These are phyloP conservation scores for Stegostoma tigrinum DNA, from an alignment of 2,113 vertebrate species.

Conservation along the genomic window DNA sequence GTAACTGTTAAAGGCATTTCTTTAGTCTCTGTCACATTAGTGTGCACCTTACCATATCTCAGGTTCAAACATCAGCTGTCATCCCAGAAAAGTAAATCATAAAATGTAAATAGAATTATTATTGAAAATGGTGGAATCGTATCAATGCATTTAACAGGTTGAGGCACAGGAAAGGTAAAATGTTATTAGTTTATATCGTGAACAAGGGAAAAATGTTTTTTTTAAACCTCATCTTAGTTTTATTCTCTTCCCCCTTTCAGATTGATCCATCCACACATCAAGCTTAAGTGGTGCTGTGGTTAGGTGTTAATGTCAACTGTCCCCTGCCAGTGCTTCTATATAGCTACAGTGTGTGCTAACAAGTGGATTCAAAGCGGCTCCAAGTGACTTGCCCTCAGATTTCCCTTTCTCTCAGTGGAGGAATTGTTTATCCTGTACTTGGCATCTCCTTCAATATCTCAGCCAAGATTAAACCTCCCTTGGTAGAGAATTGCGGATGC, in stretches of 20 bases:
- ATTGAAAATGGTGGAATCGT: neutral
- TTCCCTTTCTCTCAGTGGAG: neutral
- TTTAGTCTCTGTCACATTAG: neutral
- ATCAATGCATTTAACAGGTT: neutral
- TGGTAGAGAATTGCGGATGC: neutral
- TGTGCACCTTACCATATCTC: neutral
- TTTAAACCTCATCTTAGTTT: neutral
- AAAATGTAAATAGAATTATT: neutral
- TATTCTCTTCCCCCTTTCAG: neutral
- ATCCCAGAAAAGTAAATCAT: neutral
- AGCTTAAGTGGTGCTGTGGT: neutral
- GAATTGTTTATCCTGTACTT: neutral
- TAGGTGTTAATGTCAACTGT: neutral
- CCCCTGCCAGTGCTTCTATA: neutral
- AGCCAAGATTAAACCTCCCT: neutral
- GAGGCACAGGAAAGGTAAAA: neutral
- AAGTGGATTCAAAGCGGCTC: neutral
- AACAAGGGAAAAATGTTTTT: neutral
- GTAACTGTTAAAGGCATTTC: neutral
- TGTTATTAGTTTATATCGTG: neutral
- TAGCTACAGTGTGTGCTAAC: neutral
- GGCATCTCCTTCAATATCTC: neutral
- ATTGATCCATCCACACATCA: neutral
- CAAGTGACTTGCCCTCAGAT: neutral
- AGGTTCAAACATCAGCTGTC: neutral